Conservation (phyloP, 37 sponge, comb jelly and placozoan species). For the Lycopodina hypogea region DNA sequence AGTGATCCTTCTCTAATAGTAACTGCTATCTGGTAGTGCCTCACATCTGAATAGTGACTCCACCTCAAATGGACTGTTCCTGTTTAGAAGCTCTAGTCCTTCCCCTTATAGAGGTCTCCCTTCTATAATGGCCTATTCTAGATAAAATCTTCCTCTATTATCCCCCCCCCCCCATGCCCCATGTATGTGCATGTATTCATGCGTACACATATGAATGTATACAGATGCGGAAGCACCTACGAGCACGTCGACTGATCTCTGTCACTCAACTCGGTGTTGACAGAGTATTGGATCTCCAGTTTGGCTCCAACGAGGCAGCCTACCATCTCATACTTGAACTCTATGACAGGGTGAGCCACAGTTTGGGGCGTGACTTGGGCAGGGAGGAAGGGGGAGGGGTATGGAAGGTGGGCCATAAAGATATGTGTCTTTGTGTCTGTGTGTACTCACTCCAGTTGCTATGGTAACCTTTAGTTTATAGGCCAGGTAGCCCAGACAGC, state of each 20-base stretch:
- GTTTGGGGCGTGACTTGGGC: too few species aligned
- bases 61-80: too few species aligned
- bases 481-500: too few species aligned
- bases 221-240: slow-evolving; percentile 86
- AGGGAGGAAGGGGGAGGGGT: background rate
- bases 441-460: background rate
- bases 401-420: background rate
- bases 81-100: too few species aligned
- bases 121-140: background rate
- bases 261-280: slow-evolving; percentile 91
- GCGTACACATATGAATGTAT: background rate
- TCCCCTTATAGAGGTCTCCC: background rate
- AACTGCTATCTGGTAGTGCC: too few species aligned
- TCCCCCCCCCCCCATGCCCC: too few species aligned
- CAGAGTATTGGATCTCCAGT: slow-evolving; percentile 90
- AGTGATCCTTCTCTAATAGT: background rate
- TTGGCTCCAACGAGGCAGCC: slow-evolving; percentile 84
- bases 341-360: slow-evolving; percentile 84
- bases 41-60: too few species aligned
- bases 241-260: slow-evolving; percentile 67
- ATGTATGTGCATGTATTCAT: background rate
- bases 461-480: too few species aligned
- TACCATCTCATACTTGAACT: slow-evolving; percentile 95
- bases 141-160: background rate
- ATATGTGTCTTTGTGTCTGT: background rate